A percentile compares a stretch with the other conserved stretches of the same genome.
These are phyloP conservation scores for Corythoichthys haematopterus DNA, from an alignment of 2,113 vertebrate genomes.

Conservation along the genomic window DNA sequence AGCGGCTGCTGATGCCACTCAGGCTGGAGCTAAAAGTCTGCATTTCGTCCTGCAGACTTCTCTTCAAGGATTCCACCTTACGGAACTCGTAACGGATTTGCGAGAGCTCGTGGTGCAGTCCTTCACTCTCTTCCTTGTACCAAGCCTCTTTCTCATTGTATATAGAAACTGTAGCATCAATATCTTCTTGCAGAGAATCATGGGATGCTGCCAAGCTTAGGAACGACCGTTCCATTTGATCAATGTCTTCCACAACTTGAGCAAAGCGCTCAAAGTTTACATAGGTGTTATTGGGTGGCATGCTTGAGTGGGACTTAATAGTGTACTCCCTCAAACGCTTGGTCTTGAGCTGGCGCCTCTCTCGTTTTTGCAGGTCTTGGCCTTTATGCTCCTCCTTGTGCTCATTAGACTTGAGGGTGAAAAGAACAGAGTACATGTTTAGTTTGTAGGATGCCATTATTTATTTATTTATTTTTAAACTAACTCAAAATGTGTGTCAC, in stretches of 20 bases:
- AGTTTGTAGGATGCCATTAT: background rate
- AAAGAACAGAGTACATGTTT: background rate
- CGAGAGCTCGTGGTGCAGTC: conserved; percentile 71
- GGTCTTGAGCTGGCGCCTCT: conserved; percentile 82
- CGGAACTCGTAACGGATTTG: conserved; percentile 80
- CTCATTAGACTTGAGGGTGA: conserved; percentile 67
- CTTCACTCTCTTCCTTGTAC: conserved; percentile 87
- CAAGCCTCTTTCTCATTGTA: conserved; percentile 90
- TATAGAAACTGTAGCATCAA: conserved; percentile 83
- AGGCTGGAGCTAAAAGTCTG: conserved; percentile 63
- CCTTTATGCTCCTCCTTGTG: conserved; percentile 75
- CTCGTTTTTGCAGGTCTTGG: conserved; percentile 67
- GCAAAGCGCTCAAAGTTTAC: conserved; percentile 89
- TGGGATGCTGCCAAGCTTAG: conserved; percentile 60
- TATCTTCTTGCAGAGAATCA: conserved; percentile 81
- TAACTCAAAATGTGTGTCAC: background rate
- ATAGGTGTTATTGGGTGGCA: conserved; percentile 92
- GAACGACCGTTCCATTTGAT: conserved; percentile 65
- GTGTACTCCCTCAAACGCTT: conserved; percentile 89
- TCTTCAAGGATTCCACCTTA: conserved; percentile 80
- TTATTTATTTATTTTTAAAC: background rate
- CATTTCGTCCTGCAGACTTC: conserved; percentile 78
- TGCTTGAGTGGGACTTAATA: conserved; percentile 91
- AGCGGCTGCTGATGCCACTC: conserved; percentile 54
- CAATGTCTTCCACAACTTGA: conserved; percentile 79